Evolutionary conservation across 2,797 vertebrate genomes (phyloP).

Genomic region (Periophthalmus magnuspinnatus): DNA sequence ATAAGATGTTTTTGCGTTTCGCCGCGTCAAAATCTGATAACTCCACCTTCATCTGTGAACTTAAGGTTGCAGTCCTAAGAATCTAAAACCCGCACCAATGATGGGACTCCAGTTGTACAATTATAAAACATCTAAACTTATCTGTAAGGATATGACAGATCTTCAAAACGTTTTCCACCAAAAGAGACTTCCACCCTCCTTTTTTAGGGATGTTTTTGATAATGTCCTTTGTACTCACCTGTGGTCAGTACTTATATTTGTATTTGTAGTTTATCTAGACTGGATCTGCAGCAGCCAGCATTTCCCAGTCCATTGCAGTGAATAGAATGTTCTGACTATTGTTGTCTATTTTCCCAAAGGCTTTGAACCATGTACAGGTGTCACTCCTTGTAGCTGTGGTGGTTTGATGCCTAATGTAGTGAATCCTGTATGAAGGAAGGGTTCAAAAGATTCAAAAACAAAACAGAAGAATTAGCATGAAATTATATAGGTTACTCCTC

Average conservation of each 20-base stretch:
- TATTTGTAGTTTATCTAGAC: constrained; percentile 62
- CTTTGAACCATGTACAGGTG: constrained; percentile 75
- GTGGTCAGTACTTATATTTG: constrained; percentile 68
- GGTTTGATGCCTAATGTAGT: constrained; percentile 41
- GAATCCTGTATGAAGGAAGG: constrained; percentile 19
- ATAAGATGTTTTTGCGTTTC: constrained; percentile 63
- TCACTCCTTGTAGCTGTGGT: constrained; percentile 46
- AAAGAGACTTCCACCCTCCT: constrained; percentile 44
- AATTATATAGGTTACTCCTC: no score
- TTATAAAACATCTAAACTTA: constrained; percentile 71
- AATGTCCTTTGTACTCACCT: constrained; percentile 72
- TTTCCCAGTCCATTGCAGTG: constrained; percentile 70
- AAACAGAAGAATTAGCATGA: background rate
- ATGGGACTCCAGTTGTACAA: constrained; percentile 65
- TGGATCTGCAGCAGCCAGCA: constrained; percentile 72
- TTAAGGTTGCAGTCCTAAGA: constrained; percentile 63
- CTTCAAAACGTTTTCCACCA: constrained; percentile 56
- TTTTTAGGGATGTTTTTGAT: constrained; percentile 64
- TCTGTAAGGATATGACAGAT: constrained; percentile 48
- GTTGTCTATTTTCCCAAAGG: constrained; percentile 59
- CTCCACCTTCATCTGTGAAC: constrained; percentile 56
- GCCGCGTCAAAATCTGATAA: constrained; percentile 64
- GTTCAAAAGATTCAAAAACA: constrained; percentile 7
- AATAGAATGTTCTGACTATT: constrained; percentile 72
- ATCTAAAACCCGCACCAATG: constrained; percentile 57